Evolutionary conservation across 2,797 vertebrate species (phyloP), one percentile per base, ranked within the genome.

Genomic region (Rhyacichthys aspro): DNA sequence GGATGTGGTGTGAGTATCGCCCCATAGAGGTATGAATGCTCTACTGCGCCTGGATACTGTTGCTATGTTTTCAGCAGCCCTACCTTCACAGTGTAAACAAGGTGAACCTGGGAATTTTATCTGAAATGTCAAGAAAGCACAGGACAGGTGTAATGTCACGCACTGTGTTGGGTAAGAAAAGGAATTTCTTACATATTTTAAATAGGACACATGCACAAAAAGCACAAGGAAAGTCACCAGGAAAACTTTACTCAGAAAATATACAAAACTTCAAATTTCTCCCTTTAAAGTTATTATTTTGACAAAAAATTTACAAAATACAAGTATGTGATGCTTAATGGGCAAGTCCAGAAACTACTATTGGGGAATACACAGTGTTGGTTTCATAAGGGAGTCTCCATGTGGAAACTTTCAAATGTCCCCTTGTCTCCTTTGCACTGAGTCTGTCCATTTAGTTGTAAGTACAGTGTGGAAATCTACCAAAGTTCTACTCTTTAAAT

Each of bases 51-150:
- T 86, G 43, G 86, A 79, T 83, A 91, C 79, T 0, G 88, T 91
- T 90, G 81, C 90, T 83, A 88, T 88, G 86, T 79, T 83, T 66
- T 59, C 55, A 50, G 44, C 58, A 39, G 65, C 45, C 62, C 55
- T 36, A 60, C 64, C 46, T 65, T 69, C 11, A 18, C 47, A 65
- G 11, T 64, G 82, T 60, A 84, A 86, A 86, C 82, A 87, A 78
- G 28, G n/a, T 17, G 10, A 66, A 71, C 59, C 74, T 69, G 69
- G 86, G 72, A 68, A 64, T 86, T 88, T 80, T 67, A 56, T 54
- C 9, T 16, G 7, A 65, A 77, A 83, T 76, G 79, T 82, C 80
- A 86, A 64, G 57, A 59, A 8, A 63, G 16, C 54, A 65, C 70
- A 70, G 45, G 8, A 52, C 65, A 75, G 32, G 66, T 43, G 60